These are phyloP conservation scores for Troides aeacus DNA, from an alignment of 2,888 invertebrate species.

Conservation along the genomic window DNA sequence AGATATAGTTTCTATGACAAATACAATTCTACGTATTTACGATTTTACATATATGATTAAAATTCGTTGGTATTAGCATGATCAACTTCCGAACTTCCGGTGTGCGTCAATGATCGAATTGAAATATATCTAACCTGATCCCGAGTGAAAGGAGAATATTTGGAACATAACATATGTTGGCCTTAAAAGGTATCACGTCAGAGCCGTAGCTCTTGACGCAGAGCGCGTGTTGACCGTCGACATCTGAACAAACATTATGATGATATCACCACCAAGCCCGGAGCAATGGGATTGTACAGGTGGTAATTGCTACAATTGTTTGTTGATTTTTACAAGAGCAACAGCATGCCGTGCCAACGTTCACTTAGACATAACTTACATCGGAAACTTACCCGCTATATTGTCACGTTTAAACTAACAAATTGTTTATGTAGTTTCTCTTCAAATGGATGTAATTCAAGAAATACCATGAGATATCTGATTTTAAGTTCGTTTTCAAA, in stretches of 20 bases:
- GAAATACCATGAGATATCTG: too few relatives aligned
- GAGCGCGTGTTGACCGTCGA: constrained; percentile 48
- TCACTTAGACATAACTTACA: constrained; percentile 9
- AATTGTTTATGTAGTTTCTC: too few relatives aligned
- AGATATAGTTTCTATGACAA: too few relatives aligned
- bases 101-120: neutral
- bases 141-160: neutral
- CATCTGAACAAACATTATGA: constrained; percentile 60
- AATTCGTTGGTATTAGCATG: too few relatives aligned
- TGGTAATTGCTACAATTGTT: constrained; percentile 33
- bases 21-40: too few relatives aligned
- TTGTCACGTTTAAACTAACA: constrained; percentile 2
- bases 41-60: too few relatives aligned
- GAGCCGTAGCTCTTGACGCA: constrained; percentile 56
- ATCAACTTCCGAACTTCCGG: too few relatives aligned
- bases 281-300: constrained; percentile 34
- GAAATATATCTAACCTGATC: neutral
- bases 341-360: constrained; percentile 6
- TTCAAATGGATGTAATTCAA: too few relatives aligned
- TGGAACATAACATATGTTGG: constrained; percentile 14
- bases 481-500: too few relatives aligned
- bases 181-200: constrained; percentile 52
- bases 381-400: neutral
- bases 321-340: constrained; percentile 27
- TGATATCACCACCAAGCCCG: constrained; percentile 54